Percentiles rank a stretch among this genome's conserved stretches.
phyloP scores from a whole-genome alignment of 2,797 vertebrate genomes.

The Notoglanidium macrostoma region DNA sequence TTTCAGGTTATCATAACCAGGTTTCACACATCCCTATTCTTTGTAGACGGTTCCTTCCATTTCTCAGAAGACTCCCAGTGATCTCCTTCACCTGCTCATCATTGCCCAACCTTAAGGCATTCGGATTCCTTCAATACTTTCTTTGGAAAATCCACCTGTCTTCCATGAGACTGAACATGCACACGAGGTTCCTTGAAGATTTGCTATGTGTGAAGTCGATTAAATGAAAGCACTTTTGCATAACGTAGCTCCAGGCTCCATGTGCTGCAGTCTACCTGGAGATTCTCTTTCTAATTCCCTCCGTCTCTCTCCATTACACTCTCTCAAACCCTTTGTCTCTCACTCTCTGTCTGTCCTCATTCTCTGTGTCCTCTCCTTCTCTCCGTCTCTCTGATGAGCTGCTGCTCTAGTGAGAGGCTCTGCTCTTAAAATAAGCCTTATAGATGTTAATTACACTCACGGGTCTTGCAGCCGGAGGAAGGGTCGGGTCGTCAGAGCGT shows the following conservation, averaged over 20 bases:
- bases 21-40: background rate
- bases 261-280: slow-evolving; percentile 27
- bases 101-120: slow-evolving; percentile 21
- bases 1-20: no score
- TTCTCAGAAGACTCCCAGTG: background rate
- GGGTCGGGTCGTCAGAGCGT: slow-evolving; percentile 42
- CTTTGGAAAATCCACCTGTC: slow-evolving; percentile 6
- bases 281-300: slow-evolving; percentile 1
- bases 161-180: slow-evolving; percentile 32
- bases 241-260: slow-evolving; percentile 29
- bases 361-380: slow-evolving; percentile 10
- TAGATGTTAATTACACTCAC: slow-evolving; percentile 58
- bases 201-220: slow-evolving; percentile 28
- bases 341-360: background rate
- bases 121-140: background rate
- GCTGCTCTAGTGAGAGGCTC: slow-evolving; percentile 37
- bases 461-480: slow-evolving; percentile 46
- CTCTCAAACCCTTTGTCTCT: background rate
- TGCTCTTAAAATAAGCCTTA: slow-evolving; percentile 52
- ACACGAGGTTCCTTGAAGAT: slow-evolving; percentile 28
- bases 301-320: background rate
- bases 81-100: slow-evolving; percentile 16
- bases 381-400: slow-evolving; percentile 37
- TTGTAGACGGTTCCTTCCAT: background rate
- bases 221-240: slow-evolving; percentile 42